Conservation (phyloP, 1,140 invertebrate species). For the Brachionus paranguensis region DNA sequence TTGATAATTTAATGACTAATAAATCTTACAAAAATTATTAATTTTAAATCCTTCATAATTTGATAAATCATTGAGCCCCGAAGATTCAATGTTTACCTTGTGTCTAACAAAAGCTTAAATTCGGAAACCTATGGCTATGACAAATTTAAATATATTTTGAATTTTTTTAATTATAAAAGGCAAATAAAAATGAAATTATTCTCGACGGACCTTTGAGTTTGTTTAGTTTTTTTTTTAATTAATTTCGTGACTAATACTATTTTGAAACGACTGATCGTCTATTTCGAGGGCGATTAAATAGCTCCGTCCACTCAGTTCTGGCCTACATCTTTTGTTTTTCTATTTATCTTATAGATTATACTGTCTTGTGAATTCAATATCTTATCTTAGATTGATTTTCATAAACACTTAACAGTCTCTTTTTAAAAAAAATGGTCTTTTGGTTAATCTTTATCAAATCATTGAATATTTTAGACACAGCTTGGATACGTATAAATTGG, state of each 20-base stretch:
- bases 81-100: neutral
- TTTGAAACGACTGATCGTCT: neutral
- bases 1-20: too few species aligned
- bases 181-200: neutral
- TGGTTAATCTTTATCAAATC: slow-evolving; percentile 1
- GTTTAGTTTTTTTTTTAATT: slow-evolving; percentile 20
- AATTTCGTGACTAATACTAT: slow-evolving; percentile 8
- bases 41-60: neutral
- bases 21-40: neutral
- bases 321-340: neutral
- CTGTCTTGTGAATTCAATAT: neutral
- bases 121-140: neutral
- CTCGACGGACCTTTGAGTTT: neutral
- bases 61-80: neutral
- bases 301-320: neutral
- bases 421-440: neutral
- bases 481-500: neutral
- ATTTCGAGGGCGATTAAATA: neutral
- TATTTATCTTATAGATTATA: neutral
- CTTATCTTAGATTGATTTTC: neutral
- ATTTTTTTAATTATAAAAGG: neutral
- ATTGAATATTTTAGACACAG: neutral
- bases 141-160: neutral
- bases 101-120: neutral
- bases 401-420: neutral